Base-by-base conservation (phyloP, 2,888 invertebrate species). In the Tolmerus cingulatus region DNA sequence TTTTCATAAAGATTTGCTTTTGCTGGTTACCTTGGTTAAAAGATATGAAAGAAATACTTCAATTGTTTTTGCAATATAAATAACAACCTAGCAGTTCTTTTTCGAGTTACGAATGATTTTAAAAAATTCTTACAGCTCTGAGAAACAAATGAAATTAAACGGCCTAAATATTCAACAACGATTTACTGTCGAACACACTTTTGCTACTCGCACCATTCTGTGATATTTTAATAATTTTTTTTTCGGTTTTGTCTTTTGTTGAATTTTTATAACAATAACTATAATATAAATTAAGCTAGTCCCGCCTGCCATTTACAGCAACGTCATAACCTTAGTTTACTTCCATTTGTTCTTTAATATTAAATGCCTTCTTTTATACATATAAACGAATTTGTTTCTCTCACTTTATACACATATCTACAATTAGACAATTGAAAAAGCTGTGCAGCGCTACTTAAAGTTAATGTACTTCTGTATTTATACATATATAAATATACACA, bases 371-470 rank as follows among this genome's bases (percentile, higher is more conserved):
- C 66, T 27, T 66, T 66, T 66, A 23, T 66, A 66, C 66, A 66
- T 57, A 82, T 82, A 82, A 82, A 82, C 37, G 82, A 82, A 85
- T 74, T 66, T 76, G 76, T 76, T 85, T 86, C 66, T 66, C 27
- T 66, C 66, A 66, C 27, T 66, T 87, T 87, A 79, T 87, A 87
- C 87, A 87, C 87, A 87, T 87, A 87, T 87, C 87, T 87, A 87
- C 87, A 87, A 57, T 79, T 40, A 82, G 57, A 82, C 82, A 82
- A 82, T 82, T 82, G 82, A 87, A 86, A 87, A 88, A 88, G 87
- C 88, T 87, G 88, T 88, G 88, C 88, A 86, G 79, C 84, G 88
- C 88, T 88, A 88, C 88, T 86, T 88, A 87, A 84, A 84, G 19
- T 88, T 88, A 87, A 84, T 51, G 19, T 84, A 30, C 74, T 74